phyloP scores from a whole-genome alignment of 2,113 vertebrate species.

The Tringa solitaria region DNA sequence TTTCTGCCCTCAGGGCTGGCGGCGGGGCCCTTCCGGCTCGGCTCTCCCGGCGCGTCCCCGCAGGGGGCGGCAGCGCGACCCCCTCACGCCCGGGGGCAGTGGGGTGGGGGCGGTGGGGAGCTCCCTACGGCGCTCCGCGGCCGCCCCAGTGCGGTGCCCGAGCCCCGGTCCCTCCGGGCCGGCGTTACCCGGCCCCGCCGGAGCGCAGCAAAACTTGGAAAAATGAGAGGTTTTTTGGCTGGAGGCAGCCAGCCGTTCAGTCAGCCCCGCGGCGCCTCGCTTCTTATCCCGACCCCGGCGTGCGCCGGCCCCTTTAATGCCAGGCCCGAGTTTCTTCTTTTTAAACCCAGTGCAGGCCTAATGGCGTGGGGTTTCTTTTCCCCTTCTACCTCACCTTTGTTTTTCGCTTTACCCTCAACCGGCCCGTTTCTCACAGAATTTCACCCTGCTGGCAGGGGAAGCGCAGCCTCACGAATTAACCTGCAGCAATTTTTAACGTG shows the following conservation, averaged over 20 bases:
- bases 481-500: fast-evolving
- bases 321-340: fast-evolving
- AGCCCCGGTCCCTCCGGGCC: too few relatives aligned
- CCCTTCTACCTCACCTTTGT: too few relatives aligned
- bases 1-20: background rate
- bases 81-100: too few relatives aligned
- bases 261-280: fast-evolving
- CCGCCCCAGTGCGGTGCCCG: too few relatives aligned
- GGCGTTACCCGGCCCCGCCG: too few relatives aligned
- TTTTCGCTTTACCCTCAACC: fast-evolving
- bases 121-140: background rate
- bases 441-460: fast-evolving
- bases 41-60: background rate
- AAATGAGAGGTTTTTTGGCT: too few relatives aligned
- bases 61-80: background rate
- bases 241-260: fast-evolving
- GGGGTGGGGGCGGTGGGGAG: background rate
- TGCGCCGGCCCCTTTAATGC: too few relatives aligned
- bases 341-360: fast-evolving
- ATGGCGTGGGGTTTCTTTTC: fast-evolving
- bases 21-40: background rate
- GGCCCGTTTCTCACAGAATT: fast-evolving
- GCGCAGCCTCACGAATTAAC: fast-evolving
- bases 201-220: background rate
- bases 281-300: fast-evolving